phyloP scores from a whole-genome alignment of 2,888 invertebrate species.

The Aspidiotus destructor region DNA sequence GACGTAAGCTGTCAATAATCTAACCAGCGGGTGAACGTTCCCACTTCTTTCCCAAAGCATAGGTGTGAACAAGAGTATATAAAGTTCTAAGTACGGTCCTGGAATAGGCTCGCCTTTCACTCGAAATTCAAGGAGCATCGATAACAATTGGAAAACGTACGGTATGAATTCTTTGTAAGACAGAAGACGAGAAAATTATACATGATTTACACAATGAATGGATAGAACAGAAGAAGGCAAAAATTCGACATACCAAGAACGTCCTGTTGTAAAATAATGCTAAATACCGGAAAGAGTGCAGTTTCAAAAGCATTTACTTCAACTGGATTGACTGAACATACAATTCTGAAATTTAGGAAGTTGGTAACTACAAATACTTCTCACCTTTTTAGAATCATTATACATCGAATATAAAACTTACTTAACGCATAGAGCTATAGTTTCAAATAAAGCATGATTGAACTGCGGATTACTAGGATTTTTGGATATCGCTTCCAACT shows the following conservation, averaged over 20 bases:
- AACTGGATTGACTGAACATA: slow-evolving; percentile 67
- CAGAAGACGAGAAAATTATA: slow-evolving; percentile 1
- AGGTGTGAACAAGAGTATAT: slow-evolving; percentile 82
- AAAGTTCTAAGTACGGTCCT: slow-evolving; percentile 75
- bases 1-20: slow-evolving; percentile 81
- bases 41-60: slow-evolving; percentile 87
- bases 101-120: slow-evolving; percentile 51
- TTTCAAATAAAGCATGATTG: slow-evolving; percentile 97
- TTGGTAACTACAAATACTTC: background rate
- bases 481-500: slow-evolving; percentile 71
- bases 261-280: slow-evolving; percentile 87
- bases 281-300: slow-evolving; percentile 88
- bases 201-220: slow-evolving; percentile 11
- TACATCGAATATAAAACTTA: slow-evolving; percentile 43
- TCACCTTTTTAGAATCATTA: no score
- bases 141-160: slow-evolving; percentile 95
- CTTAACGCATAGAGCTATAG: slow-evolving; percentile 79
- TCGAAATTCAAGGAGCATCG: slow-evolving; percentile 74
- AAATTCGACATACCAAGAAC: slow-evolving; percentile 58
- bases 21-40: slow-evolving; percentile 85
- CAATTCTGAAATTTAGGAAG: slow-evolving; percentile 51
- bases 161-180: slow-evolving; percentile 78
- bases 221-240: background rate
- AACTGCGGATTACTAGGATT: slow-evolving; percentile 96
- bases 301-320: slow-evolving; percentile 83